phyloP scores from a whole-genome alignment of 2,113 vertebrate genomes.

The Cyanocitta stelleri region DNA sequence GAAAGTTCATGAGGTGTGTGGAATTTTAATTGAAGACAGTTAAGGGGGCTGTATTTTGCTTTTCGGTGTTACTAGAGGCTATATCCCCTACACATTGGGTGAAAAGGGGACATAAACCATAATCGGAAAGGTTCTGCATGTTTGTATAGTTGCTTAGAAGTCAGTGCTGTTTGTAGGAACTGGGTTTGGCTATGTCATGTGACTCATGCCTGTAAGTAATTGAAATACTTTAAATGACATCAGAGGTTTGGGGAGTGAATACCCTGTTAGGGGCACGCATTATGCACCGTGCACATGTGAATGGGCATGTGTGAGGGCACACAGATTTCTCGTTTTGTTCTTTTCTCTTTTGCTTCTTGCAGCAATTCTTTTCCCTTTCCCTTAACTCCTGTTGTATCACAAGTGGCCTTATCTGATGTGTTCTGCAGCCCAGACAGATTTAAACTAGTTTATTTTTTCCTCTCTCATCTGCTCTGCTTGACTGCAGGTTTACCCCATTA shows the following conservation, averaged over 20 bases:
- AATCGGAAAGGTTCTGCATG: not conserved
- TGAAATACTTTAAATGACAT: not conserved
- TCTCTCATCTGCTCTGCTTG: not conserved
- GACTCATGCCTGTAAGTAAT: not conserved
- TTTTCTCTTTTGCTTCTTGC: not conserved
- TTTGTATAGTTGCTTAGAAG: not conserved
- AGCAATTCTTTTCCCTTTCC: not conserved
- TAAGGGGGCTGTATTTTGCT: not conserved
- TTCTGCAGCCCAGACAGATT: not conserved
- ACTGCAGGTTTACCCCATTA: not conserved
- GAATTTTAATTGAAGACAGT: not conserved
- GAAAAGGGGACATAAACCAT: not conserved
- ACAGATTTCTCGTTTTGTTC: not conserved
- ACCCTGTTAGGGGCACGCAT: not conserved
- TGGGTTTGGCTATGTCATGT: not conserved
- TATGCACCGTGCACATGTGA: not conserved
- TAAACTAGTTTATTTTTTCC: not conserved
- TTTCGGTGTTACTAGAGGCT: rapidly evolving
- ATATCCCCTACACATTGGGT: rapidly evolving
- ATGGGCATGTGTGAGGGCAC: not conserved
- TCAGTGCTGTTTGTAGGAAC: not conserved
- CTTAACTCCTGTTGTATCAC: not conserved
- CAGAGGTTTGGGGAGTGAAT: not conserved
- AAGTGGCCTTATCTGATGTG: not conserved
- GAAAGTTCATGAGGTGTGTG: not conserved